Percentiles rank a stretch among this genome's conserved stretches.
Conservation (phyloP, 2,797 vertebrate species). For the Myotis myotis region DNA sequence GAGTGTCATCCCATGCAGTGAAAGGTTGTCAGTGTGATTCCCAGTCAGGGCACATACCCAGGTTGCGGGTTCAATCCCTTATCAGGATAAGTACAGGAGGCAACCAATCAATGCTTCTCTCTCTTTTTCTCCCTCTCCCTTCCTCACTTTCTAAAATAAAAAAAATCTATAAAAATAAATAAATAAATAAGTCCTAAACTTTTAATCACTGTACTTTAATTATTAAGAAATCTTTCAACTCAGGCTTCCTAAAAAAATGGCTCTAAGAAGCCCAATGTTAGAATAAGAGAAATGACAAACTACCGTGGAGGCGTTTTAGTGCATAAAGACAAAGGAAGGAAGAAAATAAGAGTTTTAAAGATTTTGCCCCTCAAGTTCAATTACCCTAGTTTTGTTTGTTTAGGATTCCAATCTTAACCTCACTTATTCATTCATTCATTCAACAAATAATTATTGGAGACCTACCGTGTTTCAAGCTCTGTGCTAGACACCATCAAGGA, state of each 20-base stretch:
- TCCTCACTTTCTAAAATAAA: no score
- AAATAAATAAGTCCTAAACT: background rate
- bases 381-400: background rate
- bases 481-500: background rate
- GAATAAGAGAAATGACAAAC: background rate
- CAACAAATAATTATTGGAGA: background rate
- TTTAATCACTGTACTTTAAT: background rate
- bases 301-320: background rate
- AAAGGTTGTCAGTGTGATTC: no score
- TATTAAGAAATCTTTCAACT: slow-evolving; percentile 33
- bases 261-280: background rate
- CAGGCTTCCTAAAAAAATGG: background rate
- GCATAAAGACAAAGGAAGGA: slow-evolving; percentile 15
- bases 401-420: background rate
- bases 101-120: no score
- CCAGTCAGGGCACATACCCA: no score
- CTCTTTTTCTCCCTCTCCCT: no score
- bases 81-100: no score
- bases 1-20: no score
- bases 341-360: background rate
- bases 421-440: slow-evolving; percentile 4
- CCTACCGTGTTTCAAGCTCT: background rate
- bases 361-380: background rate
- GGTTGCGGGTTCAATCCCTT: no score
- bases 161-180: no score